A percentile compares a stretch with the other conserved stretches of the same genome.
phyloP scores from a whole-genome alignment of 2,888 invertebrate species.

The Rutpela maculata region DNA sequence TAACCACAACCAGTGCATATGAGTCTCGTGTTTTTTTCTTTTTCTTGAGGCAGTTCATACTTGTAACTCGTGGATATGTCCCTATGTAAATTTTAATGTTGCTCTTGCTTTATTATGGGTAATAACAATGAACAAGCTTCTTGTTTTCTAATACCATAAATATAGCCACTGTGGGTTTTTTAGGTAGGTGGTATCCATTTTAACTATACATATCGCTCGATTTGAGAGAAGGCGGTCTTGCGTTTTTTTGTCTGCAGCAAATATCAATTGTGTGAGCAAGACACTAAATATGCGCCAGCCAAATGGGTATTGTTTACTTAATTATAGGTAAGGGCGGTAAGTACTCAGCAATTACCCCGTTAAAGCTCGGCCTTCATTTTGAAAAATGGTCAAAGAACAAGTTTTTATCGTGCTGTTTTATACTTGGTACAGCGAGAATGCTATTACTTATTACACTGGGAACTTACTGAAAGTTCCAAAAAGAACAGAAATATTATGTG shows the following conservation, averaged over 20 bases:
- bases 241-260: constrained; percentile 32
- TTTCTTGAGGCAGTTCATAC: not conserved
- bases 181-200: constrained; percentile 36
- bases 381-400: too few relatives aligned
- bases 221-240: constrained; percentile 24
- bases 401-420: too few relatives aligned
- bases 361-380: not conserved
- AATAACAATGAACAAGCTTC: constrained; percentile 34
- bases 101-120: constrained; percentile 29
- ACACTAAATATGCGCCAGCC: constrained; percentile 9
- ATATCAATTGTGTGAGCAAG: constrained; percentile 23
- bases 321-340: constrained; percentile 17
- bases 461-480: too few relatives aligned
- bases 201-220: constrained; percentile 33
- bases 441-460: too few relatives aligned
- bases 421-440: too few relatives aligned
- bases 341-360: not conserved
- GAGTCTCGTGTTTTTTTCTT: not conserved
- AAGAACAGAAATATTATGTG: too few relatives aligned
- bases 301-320: constrained; percentile 16
- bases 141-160: constrained; percentile 41
- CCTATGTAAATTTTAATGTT: constrained; percentile 28
- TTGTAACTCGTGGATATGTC: not conserved
- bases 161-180: constrained; percentile 34
- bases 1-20: not conserved